phyloP scores from a whole-genome alignment of 2,888 invertebrate genomes.

The Synanthedon andrenaeformis region DNA sequence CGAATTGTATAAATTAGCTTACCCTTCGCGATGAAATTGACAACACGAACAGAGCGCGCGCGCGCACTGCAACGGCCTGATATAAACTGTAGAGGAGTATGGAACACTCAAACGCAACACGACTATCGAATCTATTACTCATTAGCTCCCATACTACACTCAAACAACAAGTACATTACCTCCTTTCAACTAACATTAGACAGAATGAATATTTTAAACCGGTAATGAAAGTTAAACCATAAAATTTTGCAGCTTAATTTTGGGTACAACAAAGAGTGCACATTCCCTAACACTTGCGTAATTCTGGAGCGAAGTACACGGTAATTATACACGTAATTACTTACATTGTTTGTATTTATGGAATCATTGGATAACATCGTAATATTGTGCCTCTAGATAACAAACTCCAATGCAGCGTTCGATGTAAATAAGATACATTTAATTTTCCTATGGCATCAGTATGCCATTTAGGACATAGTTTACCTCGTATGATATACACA shows the following conservation, averaged over 20 bases:
- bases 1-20: not conserved
- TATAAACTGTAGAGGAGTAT: slow-evolving; percentile 12
- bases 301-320: not conserved
- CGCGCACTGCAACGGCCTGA: slow-evolving; percentile 12
- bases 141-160: not conserved
- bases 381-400: too few relatives aligned
- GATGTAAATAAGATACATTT: too few relatives aligned
- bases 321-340: not conserved
- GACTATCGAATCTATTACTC: slow-evolving; percentile 6
- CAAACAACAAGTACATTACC: not conserved
- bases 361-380: too few relatives aligned
- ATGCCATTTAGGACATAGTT: too few relatives aligned
- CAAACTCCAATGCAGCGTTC: too few relatives aligned
- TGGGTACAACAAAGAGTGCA: not conserved
- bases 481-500: too few relatives aligned
- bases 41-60: slow-evolving; percentile 8
- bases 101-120: slow-evolving; percentile 2
- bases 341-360: not conserved
- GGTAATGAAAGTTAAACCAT: not conserved
- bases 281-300: not conserved
- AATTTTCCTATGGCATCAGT: too few relatives aligned
- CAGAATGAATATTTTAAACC: not conserved
- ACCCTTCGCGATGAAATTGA: not conserved
- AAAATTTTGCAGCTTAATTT: too few relatives aligned
- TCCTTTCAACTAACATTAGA: not conserved